Evolutionary conservation across 2,113 vertebrate genomes (phyloP).

Genomic region (Hippocampus mohnikei): DNA sequence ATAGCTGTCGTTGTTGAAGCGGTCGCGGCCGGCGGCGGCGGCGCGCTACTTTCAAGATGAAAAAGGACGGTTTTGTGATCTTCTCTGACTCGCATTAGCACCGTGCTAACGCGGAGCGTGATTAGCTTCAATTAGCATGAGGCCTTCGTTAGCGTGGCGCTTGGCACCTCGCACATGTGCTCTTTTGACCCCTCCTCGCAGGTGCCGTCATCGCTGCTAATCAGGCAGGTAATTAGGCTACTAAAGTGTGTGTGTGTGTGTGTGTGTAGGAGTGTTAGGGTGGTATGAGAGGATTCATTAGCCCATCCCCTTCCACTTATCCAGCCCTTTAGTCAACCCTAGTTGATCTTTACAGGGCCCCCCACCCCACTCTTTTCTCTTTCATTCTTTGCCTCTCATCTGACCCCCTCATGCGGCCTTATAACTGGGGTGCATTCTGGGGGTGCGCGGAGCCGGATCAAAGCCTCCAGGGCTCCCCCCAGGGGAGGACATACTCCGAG

Average conservation of each 20-base stretch:
- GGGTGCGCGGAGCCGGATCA: not conserved
- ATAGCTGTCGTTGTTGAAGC: not conserved
- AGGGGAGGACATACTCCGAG: not conserved
- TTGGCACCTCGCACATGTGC: not conserved
- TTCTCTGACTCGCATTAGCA: not conserved
- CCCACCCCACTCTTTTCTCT: not conserved
- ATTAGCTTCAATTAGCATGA: constrained; percentile 12
- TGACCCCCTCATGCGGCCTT: not conserved
- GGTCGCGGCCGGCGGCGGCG: not conserved
- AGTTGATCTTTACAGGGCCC: constrained; percentile 7
- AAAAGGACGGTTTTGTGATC: not conserved
- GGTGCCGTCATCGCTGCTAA: not conserved
- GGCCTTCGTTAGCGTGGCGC: not conserved
- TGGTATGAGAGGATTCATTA: constrained; percentile 8
- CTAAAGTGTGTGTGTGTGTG: not conserved
- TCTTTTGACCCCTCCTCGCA: constrained; percentile 8
- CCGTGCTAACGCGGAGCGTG: not conserved
- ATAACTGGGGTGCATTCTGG: constrained; percentile 1
- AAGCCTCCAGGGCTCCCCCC: not conserved
- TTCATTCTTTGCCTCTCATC: constrained; percentile 10
- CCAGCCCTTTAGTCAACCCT: constrained; percentile 8
- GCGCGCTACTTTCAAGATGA: constrained; percentile 6
- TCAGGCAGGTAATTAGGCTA: constrained; percentile 10
- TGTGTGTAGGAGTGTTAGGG: not conserved
- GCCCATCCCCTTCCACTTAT: not conserved